A percentile compares a stretch with the other conserved stretches of the same genome.
Evolutionary conservation across 2,797 vertebrate species (phyloP).

Genomic region (Tympanoctomys barrerae): DNA sequence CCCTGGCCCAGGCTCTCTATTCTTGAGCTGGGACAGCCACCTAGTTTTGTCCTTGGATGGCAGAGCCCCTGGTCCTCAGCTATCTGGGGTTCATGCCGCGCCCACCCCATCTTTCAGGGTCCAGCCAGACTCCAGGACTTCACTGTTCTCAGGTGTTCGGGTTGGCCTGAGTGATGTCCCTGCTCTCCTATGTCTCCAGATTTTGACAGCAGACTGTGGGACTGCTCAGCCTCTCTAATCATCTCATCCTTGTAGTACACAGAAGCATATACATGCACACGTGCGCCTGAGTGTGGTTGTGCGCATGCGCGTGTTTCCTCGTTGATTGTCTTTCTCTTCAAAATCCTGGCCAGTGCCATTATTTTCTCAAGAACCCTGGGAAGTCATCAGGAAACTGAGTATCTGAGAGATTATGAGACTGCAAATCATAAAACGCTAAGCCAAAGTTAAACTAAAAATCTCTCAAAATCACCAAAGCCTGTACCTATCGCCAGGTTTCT

Average conservation of each 20-base stretch:
- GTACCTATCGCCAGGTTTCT: background rate
- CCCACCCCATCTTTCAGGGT: background rate
- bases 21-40: background rate
- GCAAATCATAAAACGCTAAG: background rate
- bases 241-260: background rate
- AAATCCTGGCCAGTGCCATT: background rate
- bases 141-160: background rate
- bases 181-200: background rate
- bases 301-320: too few relatives aligned
- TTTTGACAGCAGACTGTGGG: background rate
- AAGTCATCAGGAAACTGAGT: conserved; percentile 13
- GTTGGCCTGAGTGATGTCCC: background rate
- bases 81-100: too few relatives aligned
- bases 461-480: background rate
- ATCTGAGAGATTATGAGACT: background rate
- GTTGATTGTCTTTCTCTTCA: background rate
- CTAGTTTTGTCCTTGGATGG: background rate
- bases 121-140: background rate
- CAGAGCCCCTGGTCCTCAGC: background rate
- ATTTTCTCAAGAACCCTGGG: conserved; percentile 1
- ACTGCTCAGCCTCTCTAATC: background rate
- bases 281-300: background rate
- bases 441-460: background rate
- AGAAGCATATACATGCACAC: background rate
- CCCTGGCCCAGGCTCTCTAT: background rate